Evolutionary conservation across 2,888 invertebrate species (phyloP).

Genomic region (Melinaea marsaeus): DNA sequence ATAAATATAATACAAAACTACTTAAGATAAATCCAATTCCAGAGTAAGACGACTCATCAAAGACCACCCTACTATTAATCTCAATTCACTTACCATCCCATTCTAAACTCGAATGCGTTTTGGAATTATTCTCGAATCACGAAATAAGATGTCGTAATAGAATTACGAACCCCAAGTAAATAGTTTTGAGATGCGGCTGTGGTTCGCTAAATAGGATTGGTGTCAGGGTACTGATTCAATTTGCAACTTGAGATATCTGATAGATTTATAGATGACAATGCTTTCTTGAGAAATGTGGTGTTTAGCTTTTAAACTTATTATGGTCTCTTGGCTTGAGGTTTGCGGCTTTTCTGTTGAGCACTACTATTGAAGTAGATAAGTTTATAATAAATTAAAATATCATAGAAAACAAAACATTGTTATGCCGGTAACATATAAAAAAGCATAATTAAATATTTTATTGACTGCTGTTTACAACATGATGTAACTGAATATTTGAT

Average conservation of each 20-base stretch:
- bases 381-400: too few relatives aligned
- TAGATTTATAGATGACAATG: slow-evolving; percentile 13
- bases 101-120: slow-evolving; percentile 50
- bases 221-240: slow-evolving; percentile 27
- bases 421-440: too few relatives aligned
- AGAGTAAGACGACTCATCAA: slow-evolving; percentile 22
- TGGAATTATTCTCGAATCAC: slow-evolving; percentile 61
- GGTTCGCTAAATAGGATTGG: slow-evolving; percentile 30
- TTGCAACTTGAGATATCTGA: slow-evolving; percentile 18
- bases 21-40: slow-evolving; percentile 33
- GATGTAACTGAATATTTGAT: too few relatives aligned
- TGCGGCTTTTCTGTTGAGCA: too few relatives aligned
- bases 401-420: too few relatives aligned
- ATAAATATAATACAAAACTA: background rate
- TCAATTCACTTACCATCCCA: slow-evolving; percentile 64
- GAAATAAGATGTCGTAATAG: slow-evolving; percentile 68
- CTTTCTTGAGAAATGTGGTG: background rate
- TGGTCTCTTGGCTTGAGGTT: too few relatives aligned
- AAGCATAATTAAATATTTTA: too few relatives aligned
- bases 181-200: slow-evolving; percentile 51
- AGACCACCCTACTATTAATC: slow-evolving; percentile 48
- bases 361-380: too few relatives aligned
- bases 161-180: slow-evolving; percentile 49
- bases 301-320: background rate
- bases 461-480: too few relatives aligned